Percentiles rank a stretch among this genome's conserved stretches.
Conservation (phyloP, 2,888 invertebrate species). For the Spisula solida region DNA sequence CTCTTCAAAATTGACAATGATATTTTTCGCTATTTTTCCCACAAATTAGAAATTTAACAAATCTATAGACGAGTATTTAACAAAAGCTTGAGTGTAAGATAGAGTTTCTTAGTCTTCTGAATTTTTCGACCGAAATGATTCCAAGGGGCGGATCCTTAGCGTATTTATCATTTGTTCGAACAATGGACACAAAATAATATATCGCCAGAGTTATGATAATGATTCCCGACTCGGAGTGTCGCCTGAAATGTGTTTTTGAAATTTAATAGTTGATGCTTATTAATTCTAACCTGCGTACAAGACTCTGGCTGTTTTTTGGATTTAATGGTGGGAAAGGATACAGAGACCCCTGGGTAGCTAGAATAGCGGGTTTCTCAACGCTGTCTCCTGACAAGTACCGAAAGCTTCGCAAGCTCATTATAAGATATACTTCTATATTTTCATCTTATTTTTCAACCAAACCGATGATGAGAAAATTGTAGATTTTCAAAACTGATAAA, state of each 20-base stretch:
- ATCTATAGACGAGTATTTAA: constrained; percentile 43
- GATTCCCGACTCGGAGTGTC: constrained; percentile 54
- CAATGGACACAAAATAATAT: constrained; percentile 70
- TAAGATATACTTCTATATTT: constrained; percentile 17
- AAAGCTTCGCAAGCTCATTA: not conserved
- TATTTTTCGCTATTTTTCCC: constrained; percentile 69
- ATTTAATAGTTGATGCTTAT: constrained; percentile 60
- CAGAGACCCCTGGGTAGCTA: not conserved
- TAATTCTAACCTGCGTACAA: constrained; percentile 55
- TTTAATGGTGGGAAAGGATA: constrained; percentile 44
- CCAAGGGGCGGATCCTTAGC: constrained; percentile 58
- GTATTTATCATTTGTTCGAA: constrained; percentile 70
- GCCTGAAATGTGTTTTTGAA: constrained; percentile 51
- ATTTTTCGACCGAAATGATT: constrained; percentile 65
- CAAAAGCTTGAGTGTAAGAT: constrained; percentile 69
- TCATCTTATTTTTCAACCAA: not conserved
- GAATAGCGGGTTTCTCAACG: not conserved
- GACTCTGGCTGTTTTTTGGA: constrained; percentile 31
- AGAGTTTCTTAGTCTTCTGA: constrained; percentile 57
- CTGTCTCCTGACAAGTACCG: not conserved
- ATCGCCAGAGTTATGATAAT: constrained; percentile 71
- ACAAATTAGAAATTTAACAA: constrained; percentile 61
- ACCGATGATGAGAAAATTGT: constrained; percentile 40
- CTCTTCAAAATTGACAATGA: constrained; percentile 66
- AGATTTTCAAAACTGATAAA: constrained; percentile 45